Conservation (phyloP, 2,797 vertebrate species). For the Dipus sagitta region DNA sequence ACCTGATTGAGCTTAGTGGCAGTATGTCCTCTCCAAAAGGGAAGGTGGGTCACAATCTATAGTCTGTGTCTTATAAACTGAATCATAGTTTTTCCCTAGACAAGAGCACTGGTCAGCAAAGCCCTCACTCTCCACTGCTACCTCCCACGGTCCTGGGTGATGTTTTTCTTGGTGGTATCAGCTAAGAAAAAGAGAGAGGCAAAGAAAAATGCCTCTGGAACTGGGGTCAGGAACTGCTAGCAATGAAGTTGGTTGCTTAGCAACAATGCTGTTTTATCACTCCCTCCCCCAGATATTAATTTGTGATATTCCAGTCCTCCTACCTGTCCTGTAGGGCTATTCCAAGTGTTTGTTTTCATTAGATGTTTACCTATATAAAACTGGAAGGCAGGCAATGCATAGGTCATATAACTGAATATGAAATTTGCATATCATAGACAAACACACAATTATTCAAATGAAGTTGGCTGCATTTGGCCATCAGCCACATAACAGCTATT, state of each 20-base stretch:
- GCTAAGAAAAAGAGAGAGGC: background rate
- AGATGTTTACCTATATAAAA: conserved; percentile 7
- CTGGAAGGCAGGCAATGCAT: background rate
- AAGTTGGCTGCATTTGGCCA: background rate
- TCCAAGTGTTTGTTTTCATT: conserved; percentile 34
- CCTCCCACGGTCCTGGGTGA: background rate
- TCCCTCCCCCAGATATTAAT: conserved; percentile 8
- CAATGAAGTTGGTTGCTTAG: conserved; percentile 48
- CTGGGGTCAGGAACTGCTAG: conserved; percentile 18
- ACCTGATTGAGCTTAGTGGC: background rate
- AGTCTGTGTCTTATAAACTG: background rate
- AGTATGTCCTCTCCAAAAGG: background rate
- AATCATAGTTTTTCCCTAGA: background rate
- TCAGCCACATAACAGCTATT: conserved; percentile 50
- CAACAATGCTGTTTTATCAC: background rate
- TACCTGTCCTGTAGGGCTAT: background rate
- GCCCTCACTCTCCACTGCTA: background rate
- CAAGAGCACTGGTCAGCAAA: background rate
- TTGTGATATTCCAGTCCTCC: conserved; percentile 17
- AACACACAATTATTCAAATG: background rate
- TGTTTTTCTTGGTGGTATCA: conserved; percentile 17
- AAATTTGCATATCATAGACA: conserved; percentile 31
- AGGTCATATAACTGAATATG: background rate
- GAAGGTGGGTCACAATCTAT: background rate
- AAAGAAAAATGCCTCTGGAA: conserved; percentile 34